phyloP scores from a whole-genome alignment of 2,797 vertebrate genomes.

The Acestrorhynchus altus region DNA sequence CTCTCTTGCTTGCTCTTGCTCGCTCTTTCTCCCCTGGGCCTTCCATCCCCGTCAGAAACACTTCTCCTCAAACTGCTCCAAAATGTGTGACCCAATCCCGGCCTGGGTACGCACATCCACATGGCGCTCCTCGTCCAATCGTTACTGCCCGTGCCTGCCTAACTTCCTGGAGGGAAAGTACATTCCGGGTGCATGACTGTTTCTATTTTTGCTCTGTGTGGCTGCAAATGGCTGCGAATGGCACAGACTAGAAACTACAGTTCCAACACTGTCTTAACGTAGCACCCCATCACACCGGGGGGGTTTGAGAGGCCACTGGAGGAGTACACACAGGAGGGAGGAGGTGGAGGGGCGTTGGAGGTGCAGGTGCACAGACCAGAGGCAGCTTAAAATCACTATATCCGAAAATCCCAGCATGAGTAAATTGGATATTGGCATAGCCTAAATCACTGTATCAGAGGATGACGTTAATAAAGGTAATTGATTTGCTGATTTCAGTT shows the following conservation, averaged over 20 bases:
- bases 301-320: conserved; percentile 21
- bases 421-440: too few relatives aligned
- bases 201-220: conserved; percentile 80
- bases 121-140: conserved; percentile 71
- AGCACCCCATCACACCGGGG: conserved; percentile 52
- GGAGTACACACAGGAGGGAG: conserved; percentile 1
- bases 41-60: conserved; percentile 78
- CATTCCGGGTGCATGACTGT: conserved; percentile 74
- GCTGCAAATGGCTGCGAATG: conserved; percentile 75
- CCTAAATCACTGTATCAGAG: too few relatives aligned
- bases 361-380: not conserved
- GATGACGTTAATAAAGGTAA: too few relatives aligned
- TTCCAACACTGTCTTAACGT: conserved; percentile 71
- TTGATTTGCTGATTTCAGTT: too few relatives aligned
- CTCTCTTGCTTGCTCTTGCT: not conserved
- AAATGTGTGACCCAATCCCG: conserved; percentile 77
- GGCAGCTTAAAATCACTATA: not conserved
- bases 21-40: conserved; percentile 70
- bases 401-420: too few relatives aligned
- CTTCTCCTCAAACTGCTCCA: conserved; percentile 77
- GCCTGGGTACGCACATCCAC: conserved; percentile 62
- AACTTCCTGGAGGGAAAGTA: conserved; percentile 80
- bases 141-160: conserved; percentile 61
- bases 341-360: not conserved
- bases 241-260: conserved; percentile 68